A percentile compares a stretch with the other conserved stretches of the same genome.
Evolutionary conservation across 2,888 invertebrate genomes (phyloP).

Genomic region (Maniola hyperantus): DNA sequence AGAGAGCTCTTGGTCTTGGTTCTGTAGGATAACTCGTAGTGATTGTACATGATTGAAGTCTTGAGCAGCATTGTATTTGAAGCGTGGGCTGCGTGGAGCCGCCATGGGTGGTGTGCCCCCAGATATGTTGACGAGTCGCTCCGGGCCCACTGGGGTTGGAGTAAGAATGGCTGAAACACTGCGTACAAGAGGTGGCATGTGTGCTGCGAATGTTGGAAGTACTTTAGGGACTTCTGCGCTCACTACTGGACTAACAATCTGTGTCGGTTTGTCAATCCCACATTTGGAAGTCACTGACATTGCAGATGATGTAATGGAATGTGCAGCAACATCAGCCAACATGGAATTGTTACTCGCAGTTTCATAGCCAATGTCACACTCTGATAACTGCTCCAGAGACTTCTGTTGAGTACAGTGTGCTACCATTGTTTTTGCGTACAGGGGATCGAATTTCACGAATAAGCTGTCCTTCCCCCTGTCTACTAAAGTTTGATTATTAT

Average conservation of each 20-base stretch:
- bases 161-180: constrained; percentile 74
- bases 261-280: constrained; percentile 68
- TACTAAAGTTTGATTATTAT: constrained; percentile 57
- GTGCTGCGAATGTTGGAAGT: constrained; percentile 43
- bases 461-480: constrained; percentile 84
- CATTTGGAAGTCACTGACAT: constrained; percentile 51
- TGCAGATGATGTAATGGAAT: constrained; percentile 57
- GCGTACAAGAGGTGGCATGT: constrained; percentile 65
- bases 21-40: constrained; percentile 63
- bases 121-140: constrained; percentile 68
- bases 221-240: constrained; percentile 55
- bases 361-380: constrained; percentile 72
- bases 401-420: constrained; percentile 47
- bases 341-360: constrained; percentile 67
- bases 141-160: constrained; percentile 68
- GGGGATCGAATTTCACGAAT: constrained; percentile 85
- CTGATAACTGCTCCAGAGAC: constrained; percentile 54
- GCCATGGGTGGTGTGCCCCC: constrained; percentile 68
- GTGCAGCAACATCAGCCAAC: constrained; percentile 55
- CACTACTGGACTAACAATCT: constrained; percentile 71
- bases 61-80: constrained; percentile 50
- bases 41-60: constrained; percentile 65
- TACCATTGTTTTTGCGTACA: constrained; percentile 62
- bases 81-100: constrained; percentile 64
- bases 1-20: constrained; percentile 70